Evolutionary conservation across 2,888 invertebrate genomes (phyloP).

Genomic region (Xylota segnis): DNA sequence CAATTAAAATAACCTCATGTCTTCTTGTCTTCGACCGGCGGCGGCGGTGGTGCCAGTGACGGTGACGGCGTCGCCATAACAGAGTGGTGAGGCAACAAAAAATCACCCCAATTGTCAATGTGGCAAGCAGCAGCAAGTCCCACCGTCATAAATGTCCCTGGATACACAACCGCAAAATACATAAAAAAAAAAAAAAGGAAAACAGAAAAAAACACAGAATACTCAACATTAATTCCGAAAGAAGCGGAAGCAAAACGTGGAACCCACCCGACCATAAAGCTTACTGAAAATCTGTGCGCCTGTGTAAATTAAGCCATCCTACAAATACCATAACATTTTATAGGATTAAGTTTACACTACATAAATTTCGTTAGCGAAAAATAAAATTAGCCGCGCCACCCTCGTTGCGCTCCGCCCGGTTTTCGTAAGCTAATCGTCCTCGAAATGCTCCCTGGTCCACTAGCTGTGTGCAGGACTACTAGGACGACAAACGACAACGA

Average conservation of each 20-base stretch:
- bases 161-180: slow-evolving; percentile 58
- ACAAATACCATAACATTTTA: slow-evolving; percentile 80
- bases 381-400: slow-evolving; percentile 76
- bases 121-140: slow-evolving; percentile 43
- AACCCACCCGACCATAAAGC: slow-evolving; percentile 71
- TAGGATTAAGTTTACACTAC: slow-evolving; percentile 82
- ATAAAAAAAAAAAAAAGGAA: slow-evolving; percentile 44
- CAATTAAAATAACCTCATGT: slow-evolving; percentile 66
- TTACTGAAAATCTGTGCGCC: slow-evolving; percentile 75
- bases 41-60: no score
- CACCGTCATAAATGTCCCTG: slow-evolving; percentile 66
- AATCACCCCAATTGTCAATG: slow-evolving; percentile 54
- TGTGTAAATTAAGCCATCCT: slow-evolving; percentile 78
- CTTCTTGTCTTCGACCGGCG: slow-evolving; percentile 42
- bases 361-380: slow-evolving; percentile 81
- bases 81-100: slow-evolving; percentile 20
- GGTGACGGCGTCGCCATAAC: slow-evolving; percentile 1
- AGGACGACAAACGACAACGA: slow-evolving; percentile 14
- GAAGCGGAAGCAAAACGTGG: slow-evolving; percentile 62
- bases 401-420: slow-evolving; percentile 53
- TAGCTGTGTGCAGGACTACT: slow-evolving; percentile 43
- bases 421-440: slow-evolving; percentile 79
- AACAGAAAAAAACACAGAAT: slow-evolving; percentile 12
- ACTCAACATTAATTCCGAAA: slow-evolving; percentile 61
- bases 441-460: slow-evolving; percentile 78